phyloP scores from a whole-genome alignment of 2,113 vertebrate species.

The Gorilla gorilla region DNA sequence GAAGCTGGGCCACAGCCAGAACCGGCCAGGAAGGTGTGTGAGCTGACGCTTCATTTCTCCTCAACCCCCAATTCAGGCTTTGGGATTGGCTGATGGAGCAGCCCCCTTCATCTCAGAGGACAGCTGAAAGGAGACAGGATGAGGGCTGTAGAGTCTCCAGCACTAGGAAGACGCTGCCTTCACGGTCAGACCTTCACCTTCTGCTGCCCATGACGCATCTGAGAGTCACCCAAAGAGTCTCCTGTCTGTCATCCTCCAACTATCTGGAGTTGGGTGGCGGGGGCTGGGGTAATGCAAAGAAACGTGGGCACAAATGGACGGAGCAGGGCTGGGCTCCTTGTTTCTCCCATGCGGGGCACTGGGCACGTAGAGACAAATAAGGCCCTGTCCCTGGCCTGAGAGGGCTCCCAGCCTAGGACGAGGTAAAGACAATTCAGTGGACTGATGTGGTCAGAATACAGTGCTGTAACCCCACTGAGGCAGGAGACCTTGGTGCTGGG shows the following conservation, averaged over 20 bases:
- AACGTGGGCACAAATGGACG: neutral
- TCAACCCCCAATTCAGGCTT: neutral
- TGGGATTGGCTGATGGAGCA: neutral
- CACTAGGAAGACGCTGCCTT: neutral
- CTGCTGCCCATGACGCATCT: neutral
- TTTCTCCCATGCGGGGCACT: neutral
- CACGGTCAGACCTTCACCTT: neutral
- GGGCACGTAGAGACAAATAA: neutral
- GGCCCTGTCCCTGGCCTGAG: neutral
- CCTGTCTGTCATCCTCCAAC: conserved; percentile 42
- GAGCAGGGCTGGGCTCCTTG: neutral
- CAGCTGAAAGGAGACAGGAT: neutral
- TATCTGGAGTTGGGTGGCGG: neutral
- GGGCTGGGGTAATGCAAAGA: neutral
- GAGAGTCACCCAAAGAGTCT: conserved; percentile 52
- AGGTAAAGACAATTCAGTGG: neutral
- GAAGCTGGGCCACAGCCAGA: conserved; percentile 51
- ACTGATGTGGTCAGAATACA: neutral
- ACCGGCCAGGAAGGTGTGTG: neutral
- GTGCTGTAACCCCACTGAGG: neutral
- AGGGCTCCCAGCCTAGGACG: neutral
- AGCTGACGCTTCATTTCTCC: neutral
- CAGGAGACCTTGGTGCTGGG: neutral
- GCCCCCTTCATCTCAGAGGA: neutral
- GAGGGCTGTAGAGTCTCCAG: neutral